Evolutionary conservation across 2,797 vertebrate species (phyloP).

Genomic region (Falco biarmicus): DNA sequence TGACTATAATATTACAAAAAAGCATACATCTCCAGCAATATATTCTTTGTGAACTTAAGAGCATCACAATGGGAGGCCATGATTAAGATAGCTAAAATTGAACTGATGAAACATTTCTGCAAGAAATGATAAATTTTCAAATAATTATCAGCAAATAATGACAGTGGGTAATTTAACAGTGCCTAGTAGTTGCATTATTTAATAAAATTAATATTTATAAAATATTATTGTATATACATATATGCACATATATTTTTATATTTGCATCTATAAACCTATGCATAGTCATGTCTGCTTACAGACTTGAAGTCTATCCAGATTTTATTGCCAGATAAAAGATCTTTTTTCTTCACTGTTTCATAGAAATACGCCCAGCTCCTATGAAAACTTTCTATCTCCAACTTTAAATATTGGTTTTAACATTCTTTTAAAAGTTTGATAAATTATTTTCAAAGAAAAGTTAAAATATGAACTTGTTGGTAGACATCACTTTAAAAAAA

Average conservation of each 20-base stretch:
- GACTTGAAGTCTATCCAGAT: not conserved
- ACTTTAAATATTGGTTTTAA: not conserved
- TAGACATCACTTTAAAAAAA: not conserved
- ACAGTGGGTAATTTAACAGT: not conserved
- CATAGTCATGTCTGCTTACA: not conserved
- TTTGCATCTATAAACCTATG: not conserved
- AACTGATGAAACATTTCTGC: not conserved
- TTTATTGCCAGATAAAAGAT: not conserved
- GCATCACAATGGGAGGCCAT: not conserved
- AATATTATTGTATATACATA: not conserved
- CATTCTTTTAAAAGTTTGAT: not conserved
- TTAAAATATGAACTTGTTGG: not conserved
- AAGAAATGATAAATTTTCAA: not conserved
- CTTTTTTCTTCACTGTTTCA: not conserved
- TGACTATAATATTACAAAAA: not conserved
- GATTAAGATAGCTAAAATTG: not conserved
- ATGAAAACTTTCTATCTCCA: not conserved
- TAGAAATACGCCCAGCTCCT: not conserved
- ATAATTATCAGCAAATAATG: not conserved
- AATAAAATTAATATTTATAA: not conserved
- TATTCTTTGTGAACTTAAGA: not conserved
- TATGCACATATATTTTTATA: no score
- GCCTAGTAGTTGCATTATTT: not conserved
- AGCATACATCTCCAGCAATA: not conserved
- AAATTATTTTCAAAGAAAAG: not conserved